Percentiles rank a stretch among this genome's conserved stretches.
These are phyloP conservation scores for Borostomias antarcticus DNA, from an alignment of 2,797 vertebrate species.

Conservation along the genomic window DNA sequence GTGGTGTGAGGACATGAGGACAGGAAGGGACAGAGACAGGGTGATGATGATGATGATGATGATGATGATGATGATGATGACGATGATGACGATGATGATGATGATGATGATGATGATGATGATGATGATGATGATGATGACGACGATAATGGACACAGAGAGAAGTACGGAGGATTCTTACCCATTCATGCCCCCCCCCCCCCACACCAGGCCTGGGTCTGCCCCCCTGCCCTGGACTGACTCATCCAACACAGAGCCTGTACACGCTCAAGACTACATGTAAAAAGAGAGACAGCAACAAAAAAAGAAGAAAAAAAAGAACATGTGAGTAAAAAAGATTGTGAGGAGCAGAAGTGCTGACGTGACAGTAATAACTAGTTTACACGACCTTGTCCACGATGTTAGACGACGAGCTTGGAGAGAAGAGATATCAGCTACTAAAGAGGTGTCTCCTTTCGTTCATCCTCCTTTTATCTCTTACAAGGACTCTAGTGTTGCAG, in stretches of 20 bases:
- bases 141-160: too few relatives aligned
- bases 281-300: conserved; percentile 66
- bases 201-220: conserved; percentile 44
- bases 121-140: too few relatives aligned
- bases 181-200: neutral
- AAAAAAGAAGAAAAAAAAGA: conserved; percentile 44
- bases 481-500: conserved; percentile 69
- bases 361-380: conserved; percentile 61
- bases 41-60: too few relatives aligned
- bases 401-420: conserved; percentile 45
- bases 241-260: conserved; percentile 51
- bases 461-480: conserved; percentile 59
- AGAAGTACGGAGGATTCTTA: neutral
- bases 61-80: too few relatives aligned
- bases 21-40: too few relatives aligned
- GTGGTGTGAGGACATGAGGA: too few relatives aligned
- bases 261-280: conserved; percentile 58
- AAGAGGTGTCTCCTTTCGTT: conserved; percentile 53
- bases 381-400: conserved; percentile 54
- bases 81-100: too few relatives aligned
- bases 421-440: conserved; percentile 42
- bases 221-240: conserved; percentile 53
- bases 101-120: too few relatives aligned
- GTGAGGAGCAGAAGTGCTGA: conserved; percentile 59
- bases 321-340: conserved; percentile 58